Conservation (phyloP, 2,888 invertebrate genomes). For the Danaus chrysippus region DNA sequence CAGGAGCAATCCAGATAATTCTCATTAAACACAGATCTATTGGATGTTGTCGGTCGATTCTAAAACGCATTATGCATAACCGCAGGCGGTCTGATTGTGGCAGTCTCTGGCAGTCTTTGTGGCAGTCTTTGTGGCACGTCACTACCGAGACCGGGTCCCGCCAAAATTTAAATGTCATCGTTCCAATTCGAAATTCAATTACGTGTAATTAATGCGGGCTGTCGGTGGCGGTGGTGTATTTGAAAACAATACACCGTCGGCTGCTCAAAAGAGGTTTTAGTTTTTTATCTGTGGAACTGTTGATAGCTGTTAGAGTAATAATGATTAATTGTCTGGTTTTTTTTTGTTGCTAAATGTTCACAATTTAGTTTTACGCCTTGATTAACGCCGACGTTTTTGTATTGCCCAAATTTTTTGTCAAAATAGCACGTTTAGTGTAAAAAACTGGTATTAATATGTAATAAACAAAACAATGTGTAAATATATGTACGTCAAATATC, state of each 20-base stretch:
- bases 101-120: constrained; percentile 59
- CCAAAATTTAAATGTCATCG: constrained; percentile 81
- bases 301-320: constrained; percentile 46
- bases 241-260: constrained; percentile 67
- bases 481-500: not conserved
- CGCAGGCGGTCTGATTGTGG: constrained; percentile 68
- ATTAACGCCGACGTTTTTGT: constrained; percentile 2
- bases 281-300: constrained; percentile 44
- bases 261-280: constrained; percentile 54
- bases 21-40: constrained; percentile 77
- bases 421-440: not conserved
- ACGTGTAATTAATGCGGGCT: constrained; percentile 80
- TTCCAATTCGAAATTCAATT: constrained; percentile 83
- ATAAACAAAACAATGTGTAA: not conserved
- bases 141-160: constrained; percentile 62
- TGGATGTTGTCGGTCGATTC: constrained; percentile 67
- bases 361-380: constrained; percentile 32
- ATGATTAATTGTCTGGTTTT: constrained; percentile 35
- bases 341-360: constrained; percentile 32
- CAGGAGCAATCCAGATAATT: constrained; percentile 77
- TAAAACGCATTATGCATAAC: constrained; percentile 68
- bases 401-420: not conserved
- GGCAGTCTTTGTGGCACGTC: constrained; percentile 71
- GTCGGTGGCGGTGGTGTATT: constrained; percentile 71
- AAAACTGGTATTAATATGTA: not conserved